Conservation (phyloP, 2,113 vertebrate species). For the Microcebus ravelobensis region DNA sequence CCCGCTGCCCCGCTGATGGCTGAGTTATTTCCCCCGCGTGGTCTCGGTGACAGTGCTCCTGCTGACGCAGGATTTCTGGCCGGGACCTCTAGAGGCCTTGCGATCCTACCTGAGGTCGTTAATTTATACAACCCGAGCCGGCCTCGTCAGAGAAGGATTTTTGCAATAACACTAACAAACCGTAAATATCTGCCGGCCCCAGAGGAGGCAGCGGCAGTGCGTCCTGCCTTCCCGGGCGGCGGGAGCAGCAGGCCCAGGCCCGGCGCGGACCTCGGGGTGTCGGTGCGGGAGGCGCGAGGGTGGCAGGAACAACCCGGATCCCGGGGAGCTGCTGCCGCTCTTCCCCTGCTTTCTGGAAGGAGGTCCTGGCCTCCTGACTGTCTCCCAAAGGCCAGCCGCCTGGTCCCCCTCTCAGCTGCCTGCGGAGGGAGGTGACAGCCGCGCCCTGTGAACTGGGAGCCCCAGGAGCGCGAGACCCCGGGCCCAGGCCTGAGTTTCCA, state of each 20-base stretch:
- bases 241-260: no score
- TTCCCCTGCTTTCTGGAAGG: background rate
- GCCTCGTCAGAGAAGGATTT: background rate
- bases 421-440: background rate
- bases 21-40: no score
- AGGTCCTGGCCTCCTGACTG: background rate
- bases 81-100: background rate
- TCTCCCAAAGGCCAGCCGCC: fast-evolving
- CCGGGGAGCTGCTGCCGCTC: background rate
- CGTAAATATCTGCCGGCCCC: background rate
- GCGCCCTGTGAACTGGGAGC: no score
- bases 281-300: background rate
- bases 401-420: no score
- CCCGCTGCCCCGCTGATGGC: fast-evolving
- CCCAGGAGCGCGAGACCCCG: background rate
- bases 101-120: background rate
- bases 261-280: fast-evolving
- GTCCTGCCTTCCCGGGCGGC: background rate
- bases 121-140: background rate
- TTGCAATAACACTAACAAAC: background rate
- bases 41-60: fast-evolving
- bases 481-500: background rate
- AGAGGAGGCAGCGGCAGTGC: fast-evolving
- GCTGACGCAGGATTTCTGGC: background rate
- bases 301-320: background rate